A percentile compares a stretch with the other conserved stretches of the same genome.
Evolutionary conservation across 2,888 invertebrate genomes (phyloP).

Genomic region (Papilio elwesi): DNA sequence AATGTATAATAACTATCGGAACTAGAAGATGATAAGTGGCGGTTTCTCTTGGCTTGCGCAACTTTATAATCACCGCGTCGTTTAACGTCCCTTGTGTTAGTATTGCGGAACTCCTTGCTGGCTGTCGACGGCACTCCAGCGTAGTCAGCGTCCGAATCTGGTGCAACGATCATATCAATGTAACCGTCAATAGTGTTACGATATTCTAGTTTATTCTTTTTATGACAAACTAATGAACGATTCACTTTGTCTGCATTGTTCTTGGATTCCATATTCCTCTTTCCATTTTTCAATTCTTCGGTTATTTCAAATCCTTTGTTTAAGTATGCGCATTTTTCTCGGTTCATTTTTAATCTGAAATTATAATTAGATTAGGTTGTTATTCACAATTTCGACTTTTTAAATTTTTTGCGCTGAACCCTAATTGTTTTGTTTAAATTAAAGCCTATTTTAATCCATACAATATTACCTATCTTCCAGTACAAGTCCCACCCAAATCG

Average conservation of each 20-base stretch:
- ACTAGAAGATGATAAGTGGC: neutral
- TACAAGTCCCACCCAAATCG: too few relatives aligned
- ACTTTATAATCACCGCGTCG: neutral
- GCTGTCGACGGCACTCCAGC: neutral
- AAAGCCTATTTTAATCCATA: too few relatives aligned
- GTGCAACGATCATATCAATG: constrained; percentile 6
- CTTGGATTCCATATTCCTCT: neutral
- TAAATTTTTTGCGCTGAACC: too few relatives aligned
- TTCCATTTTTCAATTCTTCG: neutral
- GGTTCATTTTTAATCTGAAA: constrained; percentile 6
- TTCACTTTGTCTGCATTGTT: neutral
- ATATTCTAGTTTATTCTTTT: constrained; percentile 1
- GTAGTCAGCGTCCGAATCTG: neutral
- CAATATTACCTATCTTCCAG: too few relatives aligned
- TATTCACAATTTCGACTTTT: too few relatives aligned
- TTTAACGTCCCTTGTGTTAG: neutral
- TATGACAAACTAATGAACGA: constrained; percentile 9
- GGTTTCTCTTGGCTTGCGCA: neutral
- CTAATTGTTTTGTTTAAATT: too few relatives aligned
- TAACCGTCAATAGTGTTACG: constrained; percentile 14
- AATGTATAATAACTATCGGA: constrained; percentile 10
- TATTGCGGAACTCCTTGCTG: neutral
- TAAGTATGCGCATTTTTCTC: neutral
- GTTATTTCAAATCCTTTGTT: neutral
- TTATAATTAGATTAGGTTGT: neutral